Percentiles rank a stretch among this genome's conserved stretches.
phyloP scores from a whole-genome alignment of 2,113 vertebrate genomes.

The Toxotes chatareus region DNA sequence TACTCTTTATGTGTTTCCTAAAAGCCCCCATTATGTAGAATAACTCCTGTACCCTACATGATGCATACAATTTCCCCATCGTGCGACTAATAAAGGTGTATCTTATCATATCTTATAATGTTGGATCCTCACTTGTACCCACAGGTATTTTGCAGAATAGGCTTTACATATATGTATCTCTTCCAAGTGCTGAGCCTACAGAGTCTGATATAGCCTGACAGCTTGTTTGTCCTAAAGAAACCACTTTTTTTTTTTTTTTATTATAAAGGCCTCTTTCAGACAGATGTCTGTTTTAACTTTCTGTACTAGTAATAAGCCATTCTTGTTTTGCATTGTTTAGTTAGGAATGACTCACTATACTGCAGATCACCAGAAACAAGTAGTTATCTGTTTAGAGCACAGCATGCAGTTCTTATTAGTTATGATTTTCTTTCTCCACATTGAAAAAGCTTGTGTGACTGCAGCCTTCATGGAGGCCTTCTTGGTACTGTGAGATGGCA shows the following conservation, averaged over 20 bases:
- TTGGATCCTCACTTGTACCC: background rate
- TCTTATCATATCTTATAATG: no score
- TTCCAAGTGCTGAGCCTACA: background rate
- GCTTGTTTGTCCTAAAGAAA: background rate
- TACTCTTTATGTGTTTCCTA: no score
- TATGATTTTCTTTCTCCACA: slow-evolving; percentile 51
- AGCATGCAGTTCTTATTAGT: slow-evolving; percentile 42
- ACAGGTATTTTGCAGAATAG: background rate
- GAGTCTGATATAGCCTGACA: background rate
- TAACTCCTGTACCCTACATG: background rate
- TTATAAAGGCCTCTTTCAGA: background rate
- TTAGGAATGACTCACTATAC: slow-evolving; percentile 15
- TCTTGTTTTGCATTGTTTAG: slow-evolving; percentile 5
- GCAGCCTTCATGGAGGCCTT: slow-evolving; percentile 70
- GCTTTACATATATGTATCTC: background rate
- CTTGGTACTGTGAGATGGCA: slow-evolving; percentile 74
- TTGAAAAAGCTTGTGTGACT: slow-evolving; percentile 65
- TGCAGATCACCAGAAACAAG: slow-evolving; percentile 43
- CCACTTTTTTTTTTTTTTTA: background rate
- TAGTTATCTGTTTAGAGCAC: slow-evolving; percentile 24
- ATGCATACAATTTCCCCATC: no score
- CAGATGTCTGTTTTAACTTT: slow-evolving; percentile 10
- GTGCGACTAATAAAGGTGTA: no score
- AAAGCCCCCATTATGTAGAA: background rate
- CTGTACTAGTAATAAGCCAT: background rate